Base-by-base conservation (phyloP, 2,797 vertebrate genomes). In the Betta splendens region DNA sequence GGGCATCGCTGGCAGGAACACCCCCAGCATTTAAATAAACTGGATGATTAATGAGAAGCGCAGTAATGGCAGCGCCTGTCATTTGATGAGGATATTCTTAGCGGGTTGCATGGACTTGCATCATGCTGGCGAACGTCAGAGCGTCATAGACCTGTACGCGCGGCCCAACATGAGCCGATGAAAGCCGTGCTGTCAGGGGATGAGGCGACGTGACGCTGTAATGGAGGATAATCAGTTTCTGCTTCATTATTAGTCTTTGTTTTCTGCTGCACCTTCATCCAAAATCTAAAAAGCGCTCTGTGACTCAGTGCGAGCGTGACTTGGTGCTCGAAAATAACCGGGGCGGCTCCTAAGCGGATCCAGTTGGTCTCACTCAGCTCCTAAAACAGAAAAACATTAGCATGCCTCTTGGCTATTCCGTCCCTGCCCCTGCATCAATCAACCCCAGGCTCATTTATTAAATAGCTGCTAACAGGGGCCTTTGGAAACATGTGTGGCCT, bases 21-120 rank as follows among this genome's bases (percentile, higher is more conserved):
- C 58, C 51, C 45, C 5, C 25, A 58, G 71, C 80, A 85, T 84
- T 81, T 84, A 83, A 89, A 87, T 77, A 75, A 75, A 68, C 44
- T 17, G 54, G 70, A 81, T 87, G 89, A 89, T 85, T 83, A 83
- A 89, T 85, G 79, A 78, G 83, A 89, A 85, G 87, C 76, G 73
- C 61, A 81, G 73, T 80, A 83, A 88, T 74, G 69, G 50, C 13
- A 39, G 79, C 64, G 72, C 67, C 60, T 76, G 85, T 83, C 84
- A 86, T 76, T 86, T 77, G 70, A 85, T 80, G 40, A 64, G 60
- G 82, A 82, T 90, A 92, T 89, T 90, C 87, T 85, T 89, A 84
- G 87, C 52, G 23, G 69, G 72, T 90, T 92, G 89, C 90, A 55
- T 59, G 60, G 72, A 36, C 76, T 92, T 92, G 90, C 89, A 89